Evolutionary conservation across 2,113 vertebrate species (phyloP).

Genomic region (Saimiri boliviensis): DNA sequence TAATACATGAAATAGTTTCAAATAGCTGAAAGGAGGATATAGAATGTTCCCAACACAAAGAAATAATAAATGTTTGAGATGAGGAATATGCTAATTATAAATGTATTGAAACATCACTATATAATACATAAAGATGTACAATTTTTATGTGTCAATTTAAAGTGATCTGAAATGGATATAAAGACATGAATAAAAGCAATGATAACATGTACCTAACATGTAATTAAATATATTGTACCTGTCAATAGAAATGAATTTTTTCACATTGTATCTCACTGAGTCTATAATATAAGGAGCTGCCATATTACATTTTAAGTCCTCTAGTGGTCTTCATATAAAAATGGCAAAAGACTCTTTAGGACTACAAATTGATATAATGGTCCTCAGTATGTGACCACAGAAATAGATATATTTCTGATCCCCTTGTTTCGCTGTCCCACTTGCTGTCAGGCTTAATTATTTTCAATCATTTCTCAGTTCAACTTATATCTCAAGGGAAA

Average conservation of each 20-base stretch:
- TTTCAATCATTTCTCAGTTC: background rate
- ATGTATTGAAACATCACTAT: background rate
- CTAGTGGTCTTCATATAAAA: background rate
- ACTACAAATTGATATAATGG: background rate
- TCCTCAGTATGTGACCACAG: too few relatives aligned
- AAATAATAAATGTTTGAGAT: too few relatives aligned
- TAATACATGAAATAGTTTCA: too few relatives aligned
- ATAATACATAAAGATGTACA: too few relatives aligned
- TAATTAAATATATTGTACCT: too few relatives aligned
- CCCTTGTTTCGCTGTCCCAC: background rate
- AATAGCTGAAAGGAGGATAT: too few relatives aligned
- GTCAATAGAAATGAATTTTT: background rate
- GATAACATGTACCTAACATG: background rate
- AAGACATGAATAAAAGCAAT: background rate
- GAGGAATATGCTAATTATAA: too few relatives aligned
- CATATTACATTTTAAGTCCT: background rate
- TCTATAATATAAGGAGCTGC: background rate
- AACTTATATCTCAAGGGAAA: background rate
- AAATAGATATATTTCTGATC: background rate
- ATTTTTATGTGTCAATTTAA: background rate
- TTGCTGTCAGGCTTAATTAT: conserved; percentile 27
- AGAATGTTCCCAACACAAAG: too few relatives aligned
- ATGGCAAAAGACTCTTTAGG: background rate
- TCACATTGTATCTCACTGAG: background rate
- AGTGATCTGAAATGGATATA: background rate